Evolutionary conservation across 2,113 vertebrate genomes (phyloP).

Genomic region (Cathartes aura): DNA sequence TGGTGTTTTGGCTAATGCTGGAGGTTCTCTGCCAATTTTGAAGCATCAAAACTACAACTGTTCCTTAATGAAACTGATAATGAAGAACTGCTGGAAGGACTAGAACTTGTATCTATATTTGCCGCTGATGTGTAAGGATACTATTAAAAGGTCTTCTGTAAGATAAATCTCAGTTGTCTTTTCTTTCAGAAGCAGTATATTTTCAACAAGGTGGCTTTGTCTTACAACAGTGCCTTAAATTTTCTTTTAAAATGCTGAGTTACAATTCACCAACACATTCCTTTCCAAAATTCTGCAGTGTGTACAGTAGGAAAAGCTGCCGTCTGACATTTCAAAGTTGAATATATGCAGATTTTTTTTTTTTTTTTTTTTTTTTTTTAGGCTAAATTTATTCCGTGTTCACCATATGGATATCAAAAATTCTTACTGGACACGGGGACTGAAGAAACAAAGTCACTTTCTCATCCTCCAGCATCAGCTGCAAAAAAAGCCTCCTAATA

Average conservation of each 20-base stretch:
- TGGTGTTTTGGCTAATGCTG: not conserved
- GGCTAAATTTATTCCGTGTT: not conserved
- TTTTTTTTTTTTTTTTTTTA: not conserved
- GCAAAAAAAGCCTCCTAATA: slow-evolving; percentile 94
- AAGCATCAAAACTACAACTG: not conserved
- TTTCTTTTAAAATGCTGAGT: not conserved
- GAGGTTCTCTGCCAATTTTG: not conserved
- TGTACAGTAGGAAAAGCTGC: not conserved
- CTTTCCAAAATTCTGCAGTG: not conserved
- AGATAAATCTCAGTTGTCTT: not conserved
- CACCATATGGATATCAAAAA: not conserved
- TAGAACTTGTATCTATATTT: not conserved
- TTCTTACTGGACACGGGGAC: slow-evolving; percentile 94
- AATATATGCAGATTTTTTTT: not conserved
- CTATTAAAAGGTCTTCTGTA: not conserved
- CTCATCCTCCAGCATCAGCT: slow-evolving; percentile 98
- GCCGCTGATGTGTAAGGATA: not conserved
- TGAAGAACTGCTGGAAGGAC: not conserved
- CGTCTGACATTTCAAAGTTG: not conserved
- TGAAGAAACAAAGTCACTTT: slow-evolving; percentile 99
- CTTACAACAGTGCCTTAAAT: not conserved
- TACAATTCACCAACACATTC: not conserved
- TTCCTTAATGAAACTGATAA: not conserved
- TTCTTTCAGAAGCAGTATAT: not conserved
- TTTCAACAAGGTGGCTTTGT: not conserved